Evolutionary conservation across 2,797 vertebrate species (phyloP), one percentile per base, ranked within the genome.

Genomic region (Nasua narica): DNA sequence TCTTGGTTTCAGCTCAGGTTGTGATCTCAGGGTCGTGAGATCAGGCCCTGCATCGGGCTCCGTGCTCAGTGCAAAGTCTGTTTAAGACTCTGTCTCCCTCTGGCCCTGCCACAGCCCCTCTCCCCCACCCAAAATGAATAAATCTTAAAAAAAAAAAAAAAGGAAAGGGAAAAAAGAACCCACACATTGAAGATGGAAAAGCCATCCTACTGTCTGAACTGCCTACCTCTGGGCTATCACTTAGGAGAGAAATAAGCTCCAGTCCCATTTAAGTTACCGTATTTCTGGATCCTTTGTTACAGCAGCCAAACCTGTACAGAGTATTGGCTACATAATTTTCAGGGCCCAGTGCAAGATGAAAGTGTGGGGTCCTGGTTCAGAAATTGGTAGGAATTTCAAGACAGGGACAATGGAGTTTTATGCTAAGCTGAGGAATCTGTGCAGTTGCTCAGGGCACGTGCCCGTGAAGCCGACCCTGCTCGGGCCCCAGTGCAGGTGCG

Each of bases 381-480:
- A 85, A 13, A 29, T n/a, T 27, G 35, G 48, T 25, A 48, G 70
- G 29, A 85, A 88, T 90, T 90, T 90, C 37, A 65, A 76, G 29
- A 70, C 1, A 35, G 21, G 16, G 8, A 37, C 7, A 43, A 21
- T 12, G 81, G 65, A 83, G 7, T 23, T 32, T 32, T 48, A 48
- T 23, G 40, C 43, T 32, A 27, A 60, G 15, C 4, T 1, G 7
- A 46, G 29, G 6, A 6, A 6, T 32, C 54, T 25, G 13, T 60
- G 43, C 9, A 5, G 3, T 0, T 12, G 37, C 43, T 8, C 2
- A 27, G 94, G 8, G 1, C 3, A 7, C 35, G 3, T 1, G 72
- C 29, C 40, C 10, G 0, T 7, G 19, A 69, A 40, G 40, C 37
- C 16, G 4, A 2, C 3, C 52, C 29, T 70, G 1, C 12, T 43